Percentiles rank a stretch among this genome's conserved stretches.
These are phyloP conservation scores for Astropecten irregularis DNA, from an alignment of 53 echinoderm and acorn worm species.

Conservation along the genomic window DNA sequence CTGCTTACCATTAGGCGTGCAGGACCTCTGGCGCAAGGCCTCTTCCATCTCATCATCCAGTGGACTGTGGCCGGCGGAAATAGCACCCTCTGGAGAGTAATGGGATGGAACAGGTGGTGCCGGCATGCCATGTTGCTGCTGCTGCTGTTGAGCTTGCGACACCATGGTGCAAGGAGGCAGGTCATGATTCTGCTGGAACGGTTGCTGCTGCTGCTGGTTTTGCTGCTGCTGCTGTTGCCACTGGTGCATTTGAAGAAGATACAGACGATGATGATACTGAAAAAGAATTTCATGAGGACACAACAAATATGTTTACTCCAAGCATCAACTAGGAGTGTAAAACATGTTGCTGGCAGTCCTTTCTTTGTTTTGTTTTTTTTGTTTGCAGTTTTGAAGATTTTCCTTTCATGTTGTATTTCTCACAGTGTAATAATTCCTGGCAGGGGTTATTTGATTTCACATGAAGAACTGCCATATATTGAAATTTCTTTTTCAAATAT, in stretches of 20 bases:
- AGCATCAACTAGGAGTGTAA: too few relatives aligned
- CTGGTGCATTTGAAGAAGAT: conserved; percentile 64
- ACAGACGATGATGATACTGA: conserved; percentile 76
- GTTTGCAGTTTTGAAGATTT: too few relatives aligned
- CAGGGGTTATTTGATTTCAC: too few relatives aligned
- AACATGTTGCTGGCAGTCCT: too few relatives aligned
- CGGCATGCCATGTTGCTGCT: conserved; percentile 32
- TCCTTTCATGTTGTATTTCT: too few relatives aligned
- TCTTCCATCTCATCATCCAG: conserved; percentile 30
- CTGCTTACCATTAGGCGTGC: conserved; percentile 29
- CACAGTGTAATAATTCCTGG: too few relatives aligned
- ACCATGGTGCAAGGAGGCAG: conserved; percentile 2
- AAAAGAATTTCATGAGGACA: too few relatives aligned
- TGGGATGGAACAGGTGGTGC: neutral
- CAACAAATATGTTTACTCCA: too few relatives aligned
- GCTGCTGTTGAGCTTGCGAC: conserved; percentile 34
- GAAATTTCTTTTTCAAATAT: too few relatives aligned
- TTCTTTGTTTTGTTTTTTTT: too few relatives aligned
- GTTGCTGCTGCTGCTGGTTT: conserved; percentile 55
- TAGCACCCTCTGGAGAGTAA: conserved; percentile 19
- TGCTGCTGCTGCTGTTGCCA: conserved; percentile 58
- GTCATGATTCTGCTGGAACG: conserved; percentile 11
- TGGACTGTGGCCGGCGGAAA: neutral
- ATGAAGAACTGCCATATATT: too few relatives aligned
- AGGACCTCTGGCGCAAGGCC: conserved; percentile 17